Base-by-base conservation (phyloP, 1,140 invertebrate species). In the Drosophila athabasca region DNA sequence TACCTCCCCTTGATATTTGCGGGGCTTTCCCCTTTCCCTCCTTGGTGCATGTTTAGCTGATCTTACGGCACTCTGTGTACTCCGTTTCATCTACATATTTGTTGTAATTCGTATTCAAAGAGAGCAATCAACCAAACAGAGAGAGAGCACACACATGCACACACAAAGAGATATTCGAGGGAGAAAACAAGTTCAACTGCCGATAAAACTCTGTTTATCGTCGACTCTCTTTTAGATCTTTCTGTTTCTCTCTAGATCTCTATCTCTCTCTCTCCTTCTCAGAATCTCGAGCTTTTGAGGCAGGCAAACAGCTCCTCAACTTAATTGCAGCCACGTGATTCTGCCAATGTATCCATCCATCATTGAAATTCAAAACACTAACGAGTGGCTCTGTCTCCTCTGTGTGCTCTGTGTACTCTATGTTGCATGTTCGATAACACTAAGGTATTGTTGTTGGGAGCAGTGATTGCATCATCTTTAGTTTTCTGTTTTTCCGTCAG, bases 131-230 rank as follows among this genome's bases (percentile, higher is more conserved):
- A 58, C 62, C 61, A 54, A 58, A 60, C 48, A 51, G 57, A 48
- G 60, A 48, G 60, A 76, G 45, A 57, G 17, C 26, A 51, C 55
- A 43, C 9, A 43, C 53, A 58, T 11, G 9, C 22, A 29, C 7
- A 26, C 41, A 61, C n/a, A 72, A 35, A 51, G 29, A 48, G 22
- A 31, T 17, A 31, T 50, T 7, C 52, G 29, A 76, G 39, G 46
- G 29, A 45, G 55, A 57, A 82, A 83, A 83, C 79, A 83, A 83
- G 79, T 83, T 83, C 80, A 83, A 65, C 65, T 70, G 79, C 70
- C 79, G 75, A 76, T 83, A 79, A 75, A 13, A 11, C 59, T 48
- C 35, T 50, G 53, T 74, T 41, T 35, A 64, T 46, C 31, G 46
- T 29, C 39, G 8, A 6, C 29, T 17, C 9, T 26, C 51, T 53